Evolutionary conservation across 2,113 vertebrate genomes (phyloP).

Genomic region (Oreochromis spilurus): DNA sequence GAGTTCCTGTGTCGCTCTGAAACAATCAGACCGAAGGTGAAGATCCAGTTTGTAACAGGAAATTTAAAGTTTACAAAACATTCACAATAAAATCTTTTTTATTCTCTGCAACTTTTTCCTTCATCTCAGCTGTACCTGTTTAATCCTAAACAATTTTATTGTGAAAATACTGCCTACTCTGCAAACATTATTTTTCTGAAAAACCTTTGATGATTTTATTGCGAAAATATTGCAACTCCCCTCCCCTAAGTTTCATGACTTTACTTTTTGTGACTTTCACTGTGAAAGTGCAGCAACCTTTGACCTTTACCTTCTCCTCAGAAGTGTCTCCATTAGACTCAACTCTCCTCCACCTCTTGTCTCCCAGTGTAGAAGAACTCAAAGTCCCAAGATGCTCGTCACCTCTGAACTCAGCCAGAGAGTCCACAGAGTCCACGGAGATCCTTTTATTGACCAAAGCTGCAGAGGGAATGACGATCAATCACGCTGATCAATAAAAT

Average conservation of each 20-base stretch:
- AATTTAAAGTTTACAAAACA: not conserved
- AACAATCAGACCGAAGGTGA: not conserved
- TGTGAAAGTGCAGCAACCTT: not conserved
- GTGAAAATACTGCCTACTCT: not conserved
- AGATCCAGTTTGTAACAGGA: not conserved
- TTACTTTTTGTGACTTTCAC: not conserved
- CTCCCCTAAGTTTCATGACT: not conserved
- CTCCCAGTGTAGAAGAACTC: not conserved
- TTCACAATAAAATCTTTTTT: not conserved
- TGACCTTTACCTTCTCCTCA: not conserved
- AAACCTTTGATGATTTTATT: not conserved
- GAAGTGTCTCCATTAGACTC: not conserved
- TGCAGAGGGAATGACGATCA: not conserved
- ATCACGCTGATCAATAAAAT: not conserved
- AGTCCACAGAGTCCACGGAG: conserved; percentile 14
- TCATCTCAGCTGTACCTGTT: not conserved
- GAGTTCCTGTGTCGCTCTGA: not conserved
- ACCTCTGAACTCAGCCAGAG: conserved; percentile 5
- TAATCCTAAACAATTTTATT: not conserved
- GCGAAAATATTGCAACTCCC: not conserved
- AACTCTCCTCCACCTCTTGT: not conserved
- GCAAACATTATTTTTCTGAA: not conserved
- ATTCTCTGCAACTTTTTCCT: not conserved
- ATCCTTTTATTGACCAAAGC: not conserved
- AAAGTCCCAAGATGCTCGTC: conserved; percentile 15